Evolutionary conservation across 2,888 invertebrate species (phyloP).

Genomic region (Stegana nigrithorax): DNA sequence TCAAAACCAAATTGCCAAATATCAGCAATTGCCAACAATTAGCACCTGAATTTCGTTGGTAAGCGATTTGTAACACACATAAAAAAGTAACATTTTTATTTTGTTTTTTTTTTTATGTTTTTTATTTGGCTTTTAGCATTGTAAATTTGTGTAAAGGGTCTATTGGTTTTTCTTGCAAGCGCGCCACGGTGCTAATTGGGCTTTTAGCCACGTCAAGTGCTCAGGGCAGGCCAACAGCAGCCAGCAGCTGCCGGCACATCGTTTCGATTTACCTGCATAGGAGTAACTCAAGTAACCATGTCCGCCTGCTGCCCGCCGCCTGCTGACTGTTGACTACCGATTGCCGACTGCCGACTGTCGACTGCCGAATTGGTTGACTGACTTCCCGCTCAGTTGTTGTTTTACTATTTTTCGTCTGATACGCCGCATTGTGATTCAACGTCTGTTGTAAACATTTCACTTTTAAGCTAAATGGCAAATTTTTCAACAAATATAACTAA

Average conservation of each 20-base stretch:
- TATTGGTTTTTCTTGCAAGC: conserved; percentile 1
- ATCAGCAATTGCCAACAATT: conserved; percentile 8
- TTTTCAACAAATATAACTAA: too few relatives aligned
- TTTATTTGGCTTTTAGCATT: too few relatives aligned
- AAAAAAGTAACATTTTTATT: conserved; percentile 5
- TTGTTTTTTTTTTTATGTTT: conserved; percentile 1
- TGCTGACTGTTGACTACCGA: too few relatives aligned
- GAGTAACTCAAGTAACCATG: too few relatives aligned
- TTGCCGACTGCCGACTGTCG: too few relatives aligned
- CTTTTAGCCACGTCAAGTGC: conserved; percentile 12
- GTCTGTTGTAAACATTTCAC: background rate
- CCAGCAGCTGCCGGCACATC: background rate
- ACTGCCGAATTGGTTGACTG: background rate
- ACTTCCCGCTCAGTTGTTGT: background rate
- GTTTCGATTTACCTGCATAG: too few relatives aligned
- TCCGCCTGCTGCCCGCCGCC: too few relatives aligned
- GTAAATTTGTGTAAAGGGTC: too few relatives aligned
- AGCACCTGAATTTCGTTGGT: conserved; percentile 13
- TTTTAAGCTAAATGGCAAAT: too few relatives aligned
- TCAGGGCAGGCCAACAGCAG: background rate
- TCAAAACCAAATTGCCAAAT: conserved; percentile 19
- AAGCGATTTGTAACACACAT: conserved; percentile 1
- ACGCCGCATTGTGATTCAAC: background rate
- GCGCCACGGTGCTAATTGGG: conserved; percentile 4
- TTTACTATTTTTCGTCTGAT: background rate